A percentile compares a stretch with the other conserved stretches of the same genome.
Conservation (phyloP, 2,113 vertebrate genomes). For the Apodemus sylvaticus region DNA sequence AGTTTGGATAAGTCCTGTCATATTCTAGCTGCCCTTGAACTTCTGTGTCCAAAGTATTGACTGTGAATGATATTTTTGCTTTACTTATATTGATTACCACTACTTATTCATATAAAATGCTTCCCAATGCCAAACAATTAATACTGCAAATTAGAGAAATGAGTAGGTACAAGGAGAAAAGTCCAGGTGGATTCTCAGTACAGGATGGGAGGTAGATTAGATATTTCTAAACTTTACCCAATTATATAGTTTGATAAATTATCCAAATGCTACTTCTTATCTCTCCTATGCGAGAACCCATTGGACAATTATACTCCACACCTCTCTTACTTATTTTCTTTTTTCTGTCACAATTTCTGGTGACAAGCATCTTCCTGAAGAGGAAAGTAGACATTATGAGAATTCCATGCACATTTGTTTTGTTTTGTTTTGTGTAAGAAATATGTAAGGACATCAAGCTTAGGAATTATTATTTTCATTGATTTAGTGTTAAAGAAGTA, state of each 20-base stretch:
- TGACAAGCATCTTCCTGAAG: background rate
- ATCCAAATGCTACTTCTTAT: background rate
- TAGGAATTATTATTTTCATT: background rate
- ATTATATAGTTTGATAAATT: background rate
- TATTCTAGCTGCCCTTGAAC: background rate
- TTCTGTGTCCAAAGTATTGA: background rate
- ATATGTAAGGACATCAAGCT: background rate
- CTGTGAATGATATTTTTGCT: background rate
- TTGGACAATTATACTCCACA: background rate
- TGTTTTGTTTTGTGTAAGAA: background rate
- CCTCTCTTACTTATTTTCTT: background rate
- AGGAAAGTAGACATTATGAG: background rate
- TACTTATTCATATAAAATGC: background rate
- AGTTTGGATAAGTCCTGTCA: background rate
- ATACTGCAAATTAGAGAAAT: background rate
- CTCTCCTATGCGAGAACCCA: background rate
- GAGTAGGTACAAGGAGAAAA: background rate
- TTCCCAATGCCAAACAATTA: background rate
- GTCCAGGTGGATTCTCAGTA: background rate
- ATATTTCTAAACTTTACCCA: background rate
- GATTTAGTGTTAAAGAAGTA: background rate
- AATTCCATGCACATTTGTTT: background rate
- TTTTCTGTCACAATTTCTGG: background rate
- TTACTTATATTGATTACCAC: slow-evolving; percentile 16
- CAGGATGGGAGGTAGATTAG: background rate